Percentiles rank a stretch among this genome's conserved stretches.
phyloP scores from a whole-genome alignment of 2,797 vertebrate genomes.

The Sebastes variabilis region DNA sequence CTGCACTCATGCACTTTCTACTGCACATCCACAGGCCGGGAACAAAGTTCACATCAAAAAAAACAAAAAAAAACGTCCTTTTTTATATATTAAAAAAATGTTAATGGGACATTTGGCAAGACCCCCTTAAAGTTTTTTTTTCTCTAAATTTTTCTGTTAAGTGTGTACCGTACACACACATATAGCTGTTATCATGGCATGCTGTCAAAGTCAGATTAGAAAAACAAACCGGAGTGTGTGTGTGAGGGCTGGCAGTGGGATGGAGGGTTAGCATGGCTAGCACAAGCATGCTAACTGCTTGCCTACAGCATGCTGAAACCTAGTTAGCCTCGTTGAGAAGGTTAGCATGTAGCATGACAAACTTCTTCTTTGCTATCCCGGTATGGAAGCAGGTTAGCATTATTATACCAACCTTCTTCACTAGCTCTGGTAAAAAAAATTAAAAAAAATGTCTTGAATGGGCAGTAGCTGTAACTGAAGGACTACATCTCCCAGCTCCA shows the following conservation, averaged over 20 bases:
- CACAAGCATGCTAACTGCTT: conserved; percentile 66
- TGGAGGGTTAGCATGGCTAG: conserved; percentile 53
- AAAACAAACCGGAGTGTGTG: conserved; percentile 67
- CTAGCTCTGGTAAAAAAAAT: conserved; percentile 12
- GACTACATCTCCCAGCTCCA: conserved; percentile 16
- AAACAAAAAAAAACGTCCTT: conserved; percentile 51
- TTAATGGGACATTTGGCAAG: conserved; percentile 73
- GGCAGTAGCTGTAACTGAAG: conserved; percentile 35
- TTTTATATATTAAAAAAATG: conserved; percentile 55
- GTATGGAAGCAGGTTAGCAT: conserved; percentile 34
- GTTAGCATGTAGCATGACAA: conserved; percentile 44
- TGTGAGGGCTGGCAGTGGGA: conserved; percentile 60
- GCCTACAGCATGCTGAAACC: conserved; percentile 63
- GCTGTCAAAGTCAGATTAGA: conserved; percentile 74
- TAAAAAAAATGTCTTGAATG: not conserved
- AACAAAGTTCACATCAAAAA: conserved; percentile 65
- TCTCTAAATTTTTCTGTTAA: conserved; percentile 26
- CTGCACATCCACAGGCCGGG: conserved; percentile 73
- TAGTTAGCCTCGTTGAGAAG: conserved; percentile 43
- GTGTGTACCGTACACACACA: conserved; percentile 62
- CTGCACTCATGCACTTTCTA: conserved; percentile 80
- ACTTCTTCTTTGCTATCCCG: conserved; percentile 5
- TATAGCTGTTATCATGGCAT: conserved; percentile 65
- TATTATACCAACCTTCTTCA: conserved; percentile 47
- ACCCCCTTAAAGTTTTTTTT: conserved; percentile 34